Evolutionary conservation across 2,113 vertebrate species (phyloP).

Genomic region (Lamprologus tigripictilis): DNA sequence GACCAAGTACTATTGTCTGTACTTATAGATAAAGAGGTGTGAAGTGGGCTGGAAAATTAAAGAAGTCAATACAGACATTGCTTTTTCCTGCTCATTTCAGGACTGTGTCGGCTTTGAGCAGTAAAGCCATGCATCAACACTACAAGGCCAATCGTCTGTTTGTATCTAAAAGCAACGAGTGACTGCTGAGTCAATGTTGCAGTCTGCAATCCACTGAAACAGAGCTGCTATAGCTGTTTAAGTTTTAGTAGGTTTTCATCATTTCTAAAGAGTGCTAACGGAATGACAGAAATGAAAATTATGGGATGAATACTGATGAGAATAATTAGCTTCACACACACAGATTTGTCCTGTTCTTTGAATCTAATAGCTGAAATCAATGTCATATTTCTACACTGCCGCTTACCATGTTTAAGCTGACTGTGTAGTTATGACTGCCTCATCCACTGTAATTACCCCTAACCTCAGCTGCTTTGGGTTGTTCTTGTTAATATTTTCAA

Average conservation of each 20-base stretch:
- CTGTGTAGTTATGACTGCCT: neutral
- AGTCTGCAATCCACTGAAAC: neutral
- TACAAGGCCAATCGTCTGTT: neutral
- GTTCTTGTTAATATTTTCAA: neutral
- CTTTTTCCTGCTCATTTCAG: neutral
- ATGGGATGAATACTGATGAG: neutral
- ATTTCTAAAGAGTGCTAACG: neutral
- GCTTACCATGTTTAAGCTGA: neutral
- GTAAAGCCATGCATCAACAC: neutral
- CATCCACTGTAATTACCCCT: neutral
- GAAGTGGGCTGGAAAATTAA: slow-evolving; percentile 45
- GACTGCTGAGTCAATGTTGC: slow-evolving; percentile 14
- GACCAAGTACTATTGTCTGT: neutral
- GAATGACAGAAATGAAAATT: neutral
- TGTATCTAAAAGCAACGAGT: neutral
- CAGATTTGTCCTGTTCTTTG: neutral
- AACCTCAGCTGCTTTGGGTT: neutral
- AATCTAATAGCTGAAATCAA: neutral
- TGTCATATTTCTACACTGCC: neutral
- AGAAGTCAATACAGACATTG: neutral
- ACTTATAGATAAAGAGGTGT: slow-evolving; percentile 2
- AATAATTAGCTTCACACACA: neutral
- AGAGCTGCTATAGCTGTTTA: neutral
- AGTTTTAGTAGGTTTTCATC: neutral
- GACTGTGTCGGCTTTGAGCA: neutral